Evolutionary conservation across 2,113 vertebrate genomes (phyloP).

Genomic region (Pygathrix nemaeus): DNA sequence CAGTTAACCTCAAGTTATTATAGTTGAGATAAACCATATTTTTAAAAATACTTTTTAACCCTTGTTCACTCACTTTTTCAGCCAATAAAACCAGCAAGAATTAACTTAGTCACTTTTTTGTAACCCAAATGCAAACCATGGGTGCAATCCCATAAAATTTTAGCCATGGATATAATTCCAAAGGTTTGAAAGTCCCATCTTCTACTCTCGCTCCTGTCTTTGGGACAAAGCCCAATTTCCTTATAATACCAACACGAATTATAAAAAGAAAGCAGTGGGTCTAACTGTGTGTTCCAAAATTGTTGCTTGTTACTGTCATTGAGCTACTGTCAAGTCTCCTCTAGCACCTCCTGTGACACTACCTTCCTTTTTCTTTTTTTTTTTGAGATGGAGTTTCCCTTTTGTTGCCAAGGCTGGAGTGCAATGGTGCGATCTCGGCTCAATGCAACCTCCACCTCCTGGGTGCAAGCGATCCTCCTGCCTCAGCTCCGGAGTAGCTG

Average conservation of each 20-base stretch:
- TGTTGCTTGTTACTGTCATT: not conserved
- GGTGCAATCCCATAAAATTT: not conserved
- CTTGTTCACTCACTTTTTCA: not conserved
- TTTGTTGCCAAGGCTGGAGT: no score
- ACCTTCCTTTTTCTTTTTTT: no score
- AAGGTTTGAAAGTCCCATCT: not conserved
- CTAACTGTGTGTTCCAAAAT: not conserved
- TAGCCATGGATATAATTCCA: not conserved
- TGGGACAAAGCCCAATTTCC: not conserved
- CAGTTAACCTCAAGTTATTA: slow-evolving; percentile 2
- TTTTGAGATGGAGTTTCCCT: no score
- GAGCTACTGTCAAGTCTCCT: not conserved
- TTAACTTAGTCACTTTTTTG: not conserved
- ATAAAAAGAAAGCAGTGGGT: not conserved
- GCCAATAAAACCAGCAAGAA: slow-evolving; percentile 13
- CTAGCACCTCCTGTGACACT: not conserved
- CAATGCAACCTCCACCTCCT: no score
- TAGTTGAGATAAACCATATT: not conserved
- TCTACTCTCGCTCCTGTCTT: not conserved
- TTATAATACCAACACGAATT: not conserved
- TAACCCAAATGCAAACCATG: not conserved
- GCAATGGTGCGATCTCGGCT: no score
- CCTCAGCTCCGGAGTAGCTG: no score
- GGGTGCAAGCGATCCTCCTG: no score
- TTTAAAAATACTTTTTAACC: slow-evolving; percentile 20